Evolutionary conservation across 1,140 invertebrate genomes (phyloP), one percentile per base, ranked within the genome.

Genomic region (Macrotrachela quadricornifera): DNA sequence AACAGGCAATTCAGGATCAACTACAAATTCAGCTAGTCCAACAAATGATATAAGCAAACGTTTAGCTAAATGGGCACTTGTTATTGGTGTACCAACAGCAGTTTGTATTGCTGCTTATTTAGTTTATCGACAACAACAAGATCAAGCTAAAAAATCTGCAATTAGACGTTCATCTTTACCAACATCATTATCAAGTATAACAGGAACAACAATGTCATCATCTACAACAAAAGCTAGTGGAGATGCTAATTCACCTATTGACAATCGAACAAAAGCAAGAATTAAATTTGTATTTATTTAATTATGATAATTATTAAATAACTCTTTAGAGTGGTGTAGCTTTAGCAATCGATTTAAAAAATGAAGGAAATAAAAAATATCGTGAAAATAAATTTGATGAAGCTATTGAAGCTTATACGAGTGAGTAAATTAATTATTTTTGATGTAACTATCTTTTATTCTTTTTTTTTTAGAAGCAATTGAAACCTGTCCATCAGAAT

Each of bases 291-390:
- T 4, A 11, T 6, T 46, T 1, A 13, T 46, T 15, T 6, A 46
- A 12, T n/a, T 18, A 13, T 12, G 17, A 18, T 21, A 16, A 42
- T 37, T n/a, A 44, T 10, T 47, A 36, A 47, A 40, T 16, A 6
- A 4, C 12, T 46, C 30, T 46, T 46, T 46, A 77, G 70, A 76
- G 72, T 58, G 77, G 76, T 51, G 70, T 80, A 57, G 76, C 81
- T 59, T 74, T 75, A 61, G 81, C 83, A 8, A 76, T 79, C 64
- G 73, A 73, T 55, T 77, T 78, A 56, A 95, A 95, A 71, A 78
- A 76, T 56, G 77, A 80, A 68, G 90, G 90, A 41, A 95, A 95
- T 68, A 75, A 77, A 58, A 77, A 78, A 59, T 95, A 91, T 64
- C 83, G 81, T 65, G 77, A 73, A 51, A 80, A 79, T 37, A 81